Conservation (phyloP, 2,113 vertebrate genomes). For the Plecturocebus donacophilus region DNA sequence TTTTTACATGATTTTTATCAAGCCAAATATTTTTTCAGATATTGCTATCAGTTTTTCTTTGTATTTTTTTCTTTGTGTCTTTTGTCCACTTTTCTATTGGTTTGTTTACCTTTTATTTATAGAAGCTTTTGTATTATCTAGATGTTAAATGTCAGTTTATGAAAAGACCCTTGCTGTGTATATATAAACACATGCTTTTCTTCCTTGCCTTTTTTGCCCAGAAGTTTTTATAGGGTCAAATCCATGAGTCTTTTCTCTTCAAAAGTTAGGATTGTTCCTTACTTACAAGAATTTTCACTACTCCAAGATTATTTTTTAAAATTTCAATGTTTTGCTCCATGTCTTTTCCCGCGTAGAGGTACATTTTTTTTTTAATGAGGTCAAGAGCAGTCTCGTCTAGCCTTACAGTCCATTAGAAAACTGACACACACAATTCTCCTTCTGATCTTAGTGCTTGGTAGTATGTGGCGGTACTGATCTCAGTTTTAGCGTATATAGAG, state of each 20-base stretch:
- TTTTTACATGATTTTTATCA: not conserved
- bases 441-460: not conserved
- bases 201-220: not conserved
- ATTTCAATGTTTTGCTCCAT: not conserved
- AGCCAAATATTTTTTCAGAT: not conserved
- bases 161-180: not conserved
- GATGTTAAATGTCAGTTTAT: not conserved
- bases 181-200: not conserved
- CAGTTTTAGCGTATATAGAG: not conserved
- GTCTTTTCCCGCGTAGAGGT: not conserved
- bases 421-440: not conserved
- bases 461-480: not conserved
- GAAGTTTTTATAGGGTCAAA: not conserved
- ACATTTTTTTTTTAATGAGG: not conserved
- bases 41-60: not conserved
- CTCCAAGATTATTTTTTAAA: not conserved
- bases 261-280: not conserved
- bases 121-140: not conserved
- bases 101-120: not conserved
- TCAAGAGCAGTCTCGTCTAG: not conserved
- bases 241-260: not conserved
- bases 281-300: not conserved
- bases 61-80: not conserved
- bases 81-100: not conserved
- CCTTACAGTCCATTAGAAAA: not conserved